Evolutionary conservation across 2,888 invertebrate genomes (phyloP), one percentile per base, ranked within the genome.

Genomic region (Branchellion lobata): DNA sequence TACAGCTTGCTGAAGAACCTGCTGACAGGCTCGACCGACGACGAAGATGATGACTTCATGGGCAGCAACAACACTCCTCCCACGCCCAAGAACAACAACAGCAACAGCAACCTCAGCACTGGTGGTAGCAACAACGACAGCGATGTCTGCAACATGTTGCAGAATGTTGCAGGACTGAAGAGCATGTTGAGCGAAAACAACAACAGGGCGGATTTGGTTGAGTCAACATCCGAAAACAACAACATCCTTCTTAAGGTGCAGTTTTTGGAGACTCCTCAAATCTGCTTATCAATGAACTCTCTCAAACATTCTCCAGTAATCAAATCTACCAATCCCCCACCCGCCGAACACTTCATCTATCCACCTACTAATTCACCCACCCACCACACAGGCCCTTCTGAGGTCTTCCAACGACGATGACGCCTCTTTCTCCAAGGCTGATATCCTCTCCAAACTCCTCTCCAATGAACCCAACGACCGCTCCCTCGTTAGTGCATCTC

Each of bases 191-290:
- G n/a, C n/a, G 40, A 40, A 14, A 40, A 40, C 40, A 40, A 40
- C 40, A 40, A 40, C 40, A 40, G 14, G 8, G 40, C 8, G 14
- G 40, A 40, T 8, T 40, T 40, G 40, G 79, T 79, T n/a, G 79
- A 79, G 34, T 73, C 79, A 1, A 79, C 79, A 21, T 73, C 73
- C 34, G 73, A 74, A 36, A 79, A 73, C 53, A 79, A 79, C 65
- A 74, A 40, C 40, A 40, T 40, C 40, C 14, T 40, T 5, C 40
- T 40, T 14, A 40, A 40, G 40, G 40, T 40, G n/a, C n/a, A n/a
- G n/a, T n/a, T n/a, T n/a, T n/a, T n/a, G n/a, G n/a, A n/a, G n/a
- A n/a, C n/a, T n/a, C n/a, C n/a, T n/a, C n/a, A n/a, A n/a, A n/a
- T n/a, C n/a, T n/a, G n/a, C n/a, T n/a, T n/a, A n/a, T n/a, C n/a